phyloP scores from a whole-genome alignment of 2,797 vertebrate species.

The Lates japonicus region DNA sequence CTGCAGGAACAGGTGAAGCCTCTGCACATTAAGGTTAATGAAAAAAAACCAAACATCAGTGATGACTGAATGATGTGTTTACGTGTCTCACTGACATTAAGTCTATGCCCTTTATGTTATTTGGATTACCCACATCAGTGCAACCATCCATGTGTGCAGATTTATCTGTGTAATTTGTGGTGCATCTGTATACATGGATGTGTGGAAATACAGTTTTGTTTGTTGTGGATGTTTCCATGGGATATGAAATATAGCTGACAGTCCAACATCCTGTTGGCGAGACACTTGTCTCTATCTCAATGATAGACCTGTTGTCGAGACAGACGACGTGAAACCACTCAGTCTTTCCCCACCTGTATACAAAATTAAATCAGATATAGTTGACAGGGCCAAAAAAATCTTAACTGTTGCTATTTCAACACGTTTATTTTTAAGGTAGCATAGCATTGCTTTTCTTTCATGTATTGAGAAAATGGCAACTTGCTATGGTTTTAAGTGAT shows the following conservation, averaged over 20 bases:
- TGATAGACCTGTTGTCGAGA: background rate
- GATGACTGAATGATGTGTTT: slow-evolving; percentile 1
- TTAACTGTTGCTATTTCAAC: background rate
- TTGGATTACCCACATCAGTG: background rate
- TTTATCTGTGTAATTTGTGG: background rate
- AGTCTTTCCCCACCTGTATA: slow-evolving; percentile 22
- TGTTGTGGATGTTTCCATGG: slow-evolving; percentile 63
- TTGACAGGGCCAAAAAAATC: background rate
- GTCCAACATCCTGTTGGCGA: slow-evolving; percentile 62
- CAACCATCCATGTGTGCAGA: background rate
- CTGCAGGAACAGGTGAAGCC: slow-evolving; percentile 39
- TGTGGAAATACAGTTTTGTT: slow-evolving; percentile 38
- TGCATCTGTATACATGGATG: background rate
- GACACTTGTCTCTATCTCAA: slow-evolving; percentile 49
- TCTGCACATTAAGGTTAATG: slow-evolving; percentile 6
- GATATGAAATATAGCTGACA: slow-evolving; percentile 42
- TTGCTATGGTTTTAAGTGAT: too few species aligned
- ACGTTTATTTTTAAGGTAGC: background rate
- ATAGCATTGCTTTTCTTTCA: background rate
- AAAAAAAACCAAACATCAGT: background rate
- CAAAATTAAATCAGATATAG: background rate
- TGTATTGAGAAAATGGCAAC: background rate
- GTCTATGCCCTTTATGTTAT: background rate
- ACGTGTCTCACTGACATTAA: background rate
- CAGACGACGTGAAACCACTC: slow-evolving; percentile 28